A percentile compares a stretch with the other conserved stretches of the same genome.
These are phyloP conservation scores for Brachionus paranguensis DNA, from an alignment of 1,140 invertebrate species.

Conservation along the genomic window DNA sequence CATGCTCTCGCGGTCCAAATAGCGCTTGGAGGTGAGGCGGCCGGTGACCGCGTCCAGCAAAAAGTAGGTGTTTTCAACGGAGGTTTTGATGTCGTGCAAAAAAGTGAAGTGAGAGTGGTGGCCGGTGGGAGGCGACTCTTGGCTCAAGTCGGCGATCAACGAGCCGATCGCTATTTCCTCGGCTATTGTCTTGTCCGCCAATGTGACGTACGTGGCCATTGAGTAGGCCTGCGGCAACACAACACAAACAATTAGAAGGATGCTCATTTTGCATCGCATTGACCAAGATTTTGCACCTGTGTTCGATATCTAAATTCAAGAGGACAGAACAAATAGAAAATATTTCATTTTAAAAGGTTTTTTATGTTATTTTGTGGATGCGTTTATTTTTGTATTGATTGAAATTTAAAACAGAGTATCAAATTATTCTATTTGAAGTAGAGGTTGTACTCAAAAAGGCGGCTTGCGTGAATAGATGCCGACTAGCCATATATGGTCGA, in stretches of 20 bases:
- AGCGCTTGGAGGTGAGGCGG: slow-evolving; percentile 7
- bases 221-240: not conserved
- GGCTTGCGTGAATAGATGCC: not conserved
- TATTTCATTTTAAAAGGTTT: slow-evolving; percentile 12
- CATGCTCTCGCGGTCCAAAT: slow-evolving; percentile 26
- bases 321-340: not conserved
- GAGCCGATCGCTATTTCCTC: slow-evolving; percentile 27
- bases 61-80: slow-evolving; percentile 5
- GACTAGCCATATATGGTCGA: not conserved
- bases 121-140: not conserved
- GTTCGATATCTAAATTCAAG: not conserved
- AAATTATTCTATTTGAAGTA: slow-evolving; percentile 26
- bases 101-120: not conserved
- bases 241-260: not conserved
- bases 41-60: slow-evolving; percentile 24
- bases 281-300: not conserved
- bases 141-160: not conserved
- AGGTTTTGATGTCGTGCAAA: slow-evolving; percentile 17
- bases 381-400: not conserved
- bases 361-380: not conserved
- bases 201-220: not conserved
- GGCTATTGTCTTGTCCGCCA: not conserved
- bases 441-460: not conserved
- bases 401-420: slow-evolving; percentile 30
- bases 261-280: not conserved